Evolutionary conservation across 2,113 vertebrate genomes (phyloP).

Genomic region (Melanotaenia duboulayi): DNA sequence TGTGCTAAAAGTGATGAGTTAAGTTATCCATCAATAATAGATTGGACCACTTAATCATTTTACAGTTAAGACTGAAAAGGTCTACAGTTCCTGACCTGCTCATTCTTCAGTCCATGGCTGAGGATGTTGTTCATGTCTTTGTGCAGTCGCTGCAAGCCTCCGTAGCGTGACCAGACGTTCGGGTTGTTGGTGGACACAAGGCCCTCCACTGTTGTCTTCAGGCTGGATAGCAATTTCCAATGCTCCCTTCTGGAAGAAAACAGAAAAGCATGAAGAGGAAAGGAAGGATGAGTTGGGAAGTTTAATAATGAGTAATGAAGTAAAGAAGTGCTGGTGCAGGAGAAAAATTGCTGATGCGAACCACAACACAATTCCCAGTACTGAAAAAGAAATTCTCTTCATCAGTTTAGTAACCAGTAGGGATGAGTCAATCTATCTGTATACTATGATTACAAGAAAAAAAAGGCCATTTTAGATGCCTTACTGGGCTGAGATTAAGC

Average conservation of each 20-base stretch:
- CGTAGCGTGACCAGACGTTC: constrained; percentile 98
- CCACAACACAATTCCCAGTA: background rate
- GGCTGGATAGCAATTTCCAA: constrained; percentile 93
- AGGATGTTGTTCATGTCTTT: constrained; percentile 98
- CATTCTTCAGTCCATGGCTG: constrained; percentile 91
- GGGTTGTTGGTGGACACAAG: constrained; percentile 94
- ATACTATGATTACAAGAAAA: too few relatives aligned
- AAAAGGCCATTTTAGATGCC: too few relatives aligned
- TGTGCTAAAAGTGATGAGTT: background rate
- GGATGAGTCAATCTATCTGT: background rate
- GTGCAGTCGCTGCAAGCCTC: constrained; percentile 93
- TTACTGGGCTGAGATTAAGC: too few relatives aligned
- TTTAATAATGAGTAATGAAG: constrained; percentile 39
- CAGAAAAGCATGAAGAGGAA: constrained; percentile 13
- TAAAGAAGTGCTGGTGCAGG: constrained; percentile 44
- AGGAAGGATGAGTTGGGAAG: background rate
- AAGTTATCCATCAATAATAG: background rate
- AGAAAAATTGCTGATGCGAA: constrained; percentile 20
- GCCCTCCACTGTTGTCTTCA: constrained; percentile 98
- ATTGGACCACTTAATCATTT: background rate
- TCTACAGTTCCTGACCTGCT: constrained; percentile 84
- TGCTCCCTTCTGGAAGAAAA: constrained; percentile 87
- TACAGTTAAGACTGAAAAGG: background rate
- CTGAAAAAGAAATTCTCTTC: background rate
- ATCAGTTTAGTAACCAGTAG: constrained; percentile 9